A percentile compares a stretch with the other conserved stretches of the same genome.
Conservation (phyloP, 1,140 invertebrate species). For the Pogonomyrmex barbatus region DNA sequence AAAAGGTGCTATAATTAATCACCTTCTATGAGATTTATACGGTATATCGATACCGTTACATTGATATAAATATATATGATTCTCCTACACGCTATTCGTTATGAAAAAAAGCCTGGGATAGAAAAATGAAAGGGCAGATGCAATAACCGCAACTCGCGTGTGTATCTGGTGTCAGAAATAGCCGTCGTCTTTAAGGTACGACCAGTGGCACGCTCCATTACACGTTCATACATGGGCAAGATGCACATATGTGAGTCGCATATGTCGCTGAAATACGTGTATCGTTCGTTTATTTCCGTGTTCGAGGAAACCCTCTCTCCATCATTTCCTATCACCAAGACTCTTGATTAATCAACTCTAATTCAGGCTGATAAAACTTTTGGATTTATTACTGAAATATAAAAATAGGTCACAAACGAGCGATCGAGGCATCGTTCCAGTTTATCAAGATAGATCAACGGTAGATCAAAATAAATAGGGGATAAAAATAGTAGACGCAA, state of each 20-base stretch:
- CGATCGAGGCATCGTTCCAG: not conserved
- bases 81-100: not conserved
- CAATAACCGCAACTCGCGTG: slow-evolving; percentile 26
- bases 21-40: slow-evolving; percentile 1
- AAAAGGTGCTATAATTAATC: not conserved
- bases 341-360: not conserved
- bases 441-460: slow-evolving; percentile 14
- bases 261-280: slow-evolving; percentile 20
- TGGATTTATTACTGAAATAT: not conserved
- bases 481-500: slow-evolving; percentile 41
- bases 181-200: slow-evolving; percentile 43
- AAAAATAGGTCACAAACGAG: not conserved
- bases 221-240: slow-evolving; percentile 52
- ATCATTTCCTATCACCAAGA: not conserved
- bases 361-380: not conserved
- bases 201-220: slow-evolving; percentile 44
- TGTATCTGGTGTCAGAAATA: slow-evolving; percentile 54
- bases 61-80: not conserved
- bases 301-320: not conserved
- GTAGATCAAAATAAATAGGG: not conserved
- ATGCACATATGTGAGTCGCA: slow-evolving; percentile 3
- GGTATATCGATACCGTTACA: not conserved
- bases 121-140: slow-evolving; percentile 43
- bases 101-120: slow-evolving; percentile 19
- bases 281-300: slow-evolving; percentile 51